Evolutionary conservation across 2,888 invertebrate species (phyloP).

Genomic region (Linnaemya tessellans): DNA sequence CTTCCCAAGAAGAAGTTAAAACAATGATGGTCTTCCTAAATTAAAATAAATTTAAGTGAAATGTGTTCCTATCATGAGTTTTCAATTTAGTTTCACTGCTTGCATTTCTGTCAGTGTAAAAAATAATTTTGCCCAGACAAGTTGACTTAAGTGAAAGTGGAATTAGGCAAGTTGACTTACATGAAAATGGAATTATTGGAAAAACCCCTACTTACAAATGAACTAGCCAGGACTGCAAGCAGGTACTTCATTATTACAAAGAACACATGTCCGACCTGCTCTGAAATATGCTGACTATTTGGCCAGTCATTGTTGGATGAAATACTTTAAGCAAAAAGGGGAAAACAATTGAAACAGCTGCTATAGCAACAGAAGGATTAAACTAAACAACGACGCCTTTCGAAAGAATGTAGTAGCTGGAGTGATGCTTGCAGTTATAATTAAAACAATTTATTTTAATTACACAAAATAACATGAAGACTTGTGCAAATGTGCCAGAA

Average conservation of each 20-base stretch:
- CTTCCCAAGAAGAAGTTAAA: too few relatives aligned
- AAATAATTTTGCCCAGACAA: constrained; percentile 38
- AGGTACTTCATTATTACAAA: constrained; percentile 50
- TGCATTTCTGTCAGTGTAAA: constrained; percentile 30
- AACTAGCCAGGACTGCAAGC: constrained; percentile 48
- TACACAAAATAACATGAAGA: neutral
- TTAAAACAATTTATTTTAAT: constrained; percentile 45
- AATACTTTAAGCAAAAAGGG: neutral
- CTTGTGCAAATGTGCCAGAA: neutral
- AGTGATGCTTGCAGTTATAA: neutral
- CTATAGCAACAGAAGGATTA: constrained; percentile 48
- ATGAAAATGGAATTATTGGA: constrained; percentile 62
- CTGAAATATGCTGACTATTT: neutral
- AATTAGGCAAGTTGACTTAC: constrained; percentile 66
- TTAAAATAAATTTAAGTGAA: too few relatives aligned
- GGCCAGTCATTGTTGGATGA: neutral
- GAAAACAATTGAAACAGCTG: constrained; percentile 60
- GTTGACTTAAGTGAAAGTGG: constrained; percentile 63
- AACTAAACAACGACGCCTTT: constrained; percentile 31
- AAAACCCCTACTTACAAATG: constrained; percentile 36
- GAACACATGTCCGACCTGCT: constrained; percentile 17
- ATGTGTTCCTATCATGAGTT: too few relatives aligned
- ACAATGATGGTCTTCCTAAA: too few relatives aligned
- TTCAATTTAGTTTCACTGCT: neutral
- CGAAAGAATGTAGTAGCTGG: constrained; percentile 2